These are phyloP conservation scores for Acinonyx jubatus DNA, from an alignment of 2,113 vertebrate genomes.

Conservation along the genomic window DNA sequence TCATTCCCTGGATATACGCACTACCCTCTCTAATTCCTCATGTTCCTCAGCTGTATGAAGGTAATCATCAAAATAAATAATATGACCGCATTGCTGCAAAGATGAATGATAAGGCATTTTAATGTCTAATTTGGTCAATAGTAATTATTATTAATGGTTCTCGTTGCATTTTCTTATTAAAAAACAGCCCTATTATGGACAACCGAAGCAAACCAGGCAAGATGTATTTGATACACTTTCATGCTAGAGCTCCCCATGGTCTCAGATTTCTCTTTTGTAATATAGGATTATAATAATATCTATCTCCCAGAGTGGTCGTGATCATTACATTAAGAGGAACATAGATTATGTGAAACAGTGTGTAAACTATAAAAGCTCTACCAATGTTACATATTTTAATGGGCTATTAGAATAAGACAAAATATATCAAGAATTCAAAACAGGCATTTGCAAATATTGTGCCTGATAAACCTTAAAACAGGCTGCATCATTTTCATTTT, in stretches of 20 bases:
- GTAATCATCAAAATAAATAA: not conserved
- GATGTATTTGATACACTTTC: not conserved
- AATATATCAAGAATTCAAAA: constrained; percentile 7
- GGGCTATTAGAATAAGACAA: not conserved
- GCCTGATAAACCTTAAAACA: not conserved
- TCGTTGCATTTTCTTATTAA: not conserved
- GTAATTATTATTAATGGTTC: not conserved
- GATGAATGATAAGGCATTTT: not conserved
- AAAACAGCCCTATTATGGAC: not conserved
- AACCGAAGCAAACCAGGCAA: not conserved
- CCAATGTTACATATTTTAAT: not conserved
- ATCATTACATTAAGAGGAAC: not conserved
- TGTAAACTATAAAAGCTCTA: not conserved
- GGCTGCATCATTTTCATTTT: not conserved
- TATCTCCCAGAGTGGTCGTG: not conserved
- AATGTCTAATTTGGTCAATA: not conserved
- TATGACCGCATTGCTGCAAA: not conserved
- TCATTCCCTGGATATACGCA: not conserved
- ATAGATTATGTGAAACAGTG: not conserved
- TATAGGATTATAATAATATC: not conserved
- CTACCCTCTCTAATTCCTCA: not conserved
- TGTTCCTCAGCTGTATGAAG: not conserved
- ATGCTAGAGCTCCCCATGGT: not conserved
- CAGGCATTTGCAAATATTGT: not conserved
- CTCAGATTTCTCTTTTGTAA: not conserved